These are phyloP conservation scores for Ips typographus DNA, from an alignment of 1,140 invertebrate species.

Conservation along the genomic window DNA sequence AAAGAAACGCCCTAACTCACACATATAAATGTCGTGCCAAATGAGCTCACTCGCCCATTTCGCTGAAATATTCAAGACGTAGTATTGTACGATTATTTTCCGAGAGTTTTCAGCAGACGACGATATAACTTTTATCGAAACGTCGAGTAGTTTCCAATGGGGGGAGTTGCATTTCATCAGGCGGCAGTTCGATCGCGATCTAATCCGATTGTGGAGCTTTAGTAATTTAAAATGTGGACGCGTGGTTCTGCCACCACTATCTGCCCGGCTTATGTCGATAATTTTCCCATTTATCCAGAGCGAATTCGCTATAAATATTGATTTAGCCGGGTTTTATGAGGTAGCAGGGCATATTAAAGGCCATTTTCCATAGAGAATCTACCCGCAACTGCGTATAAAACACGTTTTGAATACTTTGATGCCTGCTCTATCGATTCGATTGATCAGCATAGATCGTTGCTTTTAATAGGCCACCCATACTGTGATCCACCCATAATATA, in stretches of 20 bases:
- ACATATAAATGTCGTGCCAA: constrained; percentile 49
- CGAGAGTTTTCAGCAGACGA: constrained; percentile 11
- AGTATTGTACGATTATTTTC: constrained; percentile 46
- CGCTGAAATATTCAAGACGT: constrained; percentile 44
- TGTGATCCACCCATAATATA: too few relatives aligned
- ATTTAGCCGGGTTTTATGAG: constrained; percentile 24
- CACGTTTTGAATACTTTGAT: constrained; percentile 40
- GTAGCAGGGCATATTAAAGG: constrained; percentile 24
- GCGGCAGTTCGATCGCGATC: too few relatives aligned
- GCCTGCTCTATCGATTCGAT: constrained; percentile 42
- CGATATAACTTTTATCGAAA: not conserved
- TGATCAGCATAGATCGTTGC: constrained; percentile 30
- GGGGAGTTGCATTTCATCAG: not conserved
- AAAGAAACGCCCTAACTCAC: constrained; percentile 51
- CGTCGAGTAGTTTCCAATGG: constrained; percentile 1
- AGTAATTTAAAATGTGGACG: too few relatives aligned
- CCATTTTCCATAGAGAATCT: constrained; percentile 38
- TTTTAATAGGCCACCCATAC: constrained; percentile 2
- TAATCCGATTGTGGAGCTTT: too few relatives aligned
- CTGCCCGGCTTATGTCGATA: not conserved
- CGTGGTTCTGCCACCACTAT: too few relatives aligned
- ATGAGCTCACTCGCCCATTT: constrained; percentile 48
- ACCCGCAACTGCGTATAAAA: constrained; percentile 42
- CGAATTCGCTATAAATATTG: constrained; percentile 20
- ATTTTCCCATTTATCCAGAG: constrained; percentile 21